Conservation (phyloP, 1,140 invertebrate genomes). For the Caenorhabditis remanei region DNA sequence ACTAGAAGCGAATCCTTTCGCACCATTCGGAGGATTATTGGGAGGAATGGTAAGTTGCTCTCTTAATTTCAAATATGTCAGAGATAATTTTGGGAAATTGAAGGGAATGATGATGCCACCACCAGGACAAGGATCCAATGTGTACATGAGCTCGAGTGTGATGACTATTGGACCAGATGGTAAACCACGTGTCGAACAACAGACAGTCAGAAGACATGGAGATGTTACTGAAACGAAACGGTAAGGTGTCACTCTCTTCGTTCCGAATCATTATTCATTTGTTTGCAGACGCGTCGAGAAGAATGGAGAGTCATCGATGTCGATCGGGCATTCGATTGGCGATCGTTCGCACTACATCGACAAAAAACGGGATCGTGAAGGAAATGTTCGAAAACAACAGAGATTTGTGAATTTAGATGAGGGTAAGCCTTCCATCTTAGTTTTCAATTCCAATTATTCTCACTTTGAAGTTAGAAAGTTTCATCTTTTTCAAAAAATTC, state of each 20-base stretch:
- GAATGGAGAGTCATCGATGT: conserved; percentile 68
- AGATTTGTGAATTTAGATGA: conserved; percentile 75
- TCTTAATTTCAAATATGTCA: no score
- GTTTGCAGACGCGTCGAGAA: conserved; percentile 69
- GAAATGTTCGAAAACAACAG: conserved; percentile 72
- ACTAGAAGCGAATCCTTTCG: conserved; percentile 29
- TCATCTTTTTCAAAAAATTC: not conserved
- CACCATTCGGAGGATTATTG: conserved; percentile 16
- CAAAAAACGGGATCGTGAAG: conserved; percentile 76
- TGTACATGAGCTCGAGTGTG: conserved; percentile 74
- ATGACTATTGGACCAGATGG: conserved; percentile 72
- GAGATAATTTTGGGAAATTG: no score
- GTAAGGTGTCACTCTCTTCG: conserved; percentile 23
- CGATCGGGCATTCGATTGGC: conserved; percentile 74
- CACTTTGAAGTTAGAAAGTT: not conserved
- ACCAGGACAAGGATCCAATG: conserved; percentile 24
- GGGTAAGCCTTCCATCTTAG: conserved; percentile 21
- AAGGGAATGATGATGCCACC: conserved; percentile 30
- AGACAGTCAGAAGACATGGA: conserved; percentile 73
- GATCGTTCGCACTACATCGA: conserved; percentile 73
- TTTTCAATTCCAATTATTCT: no score
- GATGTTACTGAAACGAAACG: conserved; percentile 75
- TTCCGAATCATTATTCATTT: conserved; percentile 49
- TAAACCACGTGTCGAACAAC: conserved; percentile 69
- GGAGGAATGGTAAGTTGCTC: not conserved